Conservation (phyloP, 2,888 invertebrate species). For the Anagyrus pseudococci region DNA sequence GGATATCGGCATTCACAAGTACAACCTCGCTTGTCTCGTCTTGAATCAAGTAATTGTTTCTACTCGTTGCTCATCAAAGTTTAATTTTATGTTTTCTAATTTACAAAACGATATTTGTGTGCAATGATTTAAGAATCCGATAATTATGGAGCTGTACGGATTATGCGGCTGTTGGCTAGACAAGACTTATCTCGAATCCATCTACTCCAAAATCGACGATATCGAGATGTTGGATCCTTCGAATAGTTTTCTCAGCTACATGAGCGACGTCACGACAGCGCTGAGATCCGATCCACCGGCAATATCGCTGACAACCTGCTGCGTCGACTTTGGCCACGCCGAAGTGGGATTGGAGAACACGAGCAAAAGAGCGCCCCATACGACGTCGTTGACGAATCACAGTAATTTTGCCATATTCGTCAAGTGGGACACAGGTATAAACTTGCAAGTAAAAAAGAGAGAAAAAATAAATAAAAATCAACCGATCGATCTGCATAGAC, state of each 20-base stretch:
- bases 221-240: constrained; percentile 18
- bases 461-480: not conserved
- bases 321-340: constrained; percentile 56
- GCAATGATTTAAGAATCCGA: constrained; percentile 54
- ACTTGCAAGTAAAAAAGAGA: not conserved
- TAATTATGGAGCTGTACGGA: constrained; percentile 53
- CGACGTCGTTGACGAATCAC: constrained; percentile 49
- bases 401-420: constrained; percentile 42
- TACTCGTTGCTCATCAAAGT: not conserved
- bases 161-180: constrained; percentile 26
- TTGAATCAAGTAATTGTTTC: constrained; percentile 60
- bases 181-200: not conserved
- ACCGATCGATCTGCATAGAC: constrained; percentile 10
- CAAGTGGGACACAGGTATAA: constrained; percentile 48
- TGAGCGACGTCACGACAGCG: constrained; percentile 46
- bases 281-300: constrained; percentile 41
- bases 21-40: constrained; percentile 55
- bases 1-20: constrained; percentile 50
- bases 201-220: constrained; percentile 14
- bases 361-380: constrained; percentile 37
- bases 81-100: not conserved
- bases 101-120: not conserved
- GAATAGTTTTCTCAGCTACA: constrained; percentile 52
- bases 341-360: constrained; percentile 32
- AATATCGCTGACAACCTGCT: constrained; percentile 51